These are phyloP conservation scores for Lasiurus borealis DNA, from an alignment of 2,113 vertebrate species.

Conservation along the genomic window DNA sequence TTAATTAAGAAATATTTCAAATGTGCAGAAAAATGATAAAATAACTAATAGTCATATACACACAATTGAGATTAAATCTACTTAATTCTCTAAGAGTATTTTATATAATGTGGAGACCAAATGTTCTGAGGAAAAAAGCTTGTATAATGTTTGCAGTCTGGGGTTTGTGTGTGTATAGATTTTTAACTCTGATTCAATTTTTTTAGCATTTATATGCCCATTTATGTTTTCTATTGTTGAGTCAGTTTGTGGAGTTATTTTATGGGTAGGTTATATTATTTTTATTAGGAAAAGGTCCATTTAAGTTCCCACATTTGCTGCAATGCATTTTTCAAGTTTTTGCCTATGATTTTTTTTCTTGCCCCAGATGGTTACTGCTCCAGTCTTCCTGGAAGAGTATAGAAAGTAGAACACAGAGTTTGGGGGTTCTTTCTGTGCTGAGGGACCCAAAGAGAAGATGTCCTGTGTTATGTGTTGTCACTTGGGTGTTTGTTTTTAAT, in stretches of 20 bases:
- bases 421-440: neutral
- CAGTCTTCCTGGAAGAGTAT: neutral
- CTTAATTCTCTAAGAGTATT: neutral
- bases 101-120: slow-evolving; percentile 12
- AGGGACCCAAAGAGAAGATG: neutral
- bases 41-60: neutral
- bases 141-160: neutral
- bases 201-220: neutral
- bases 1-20: slow-evolving; percentile 35
- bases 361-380: neutral
- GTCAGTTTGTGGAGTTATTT: slow-evolving; percentile 31
- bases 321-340: slow-evolving; percentile 34
- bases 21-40: neutral
- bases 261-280: slow-evolving; percentile 28
- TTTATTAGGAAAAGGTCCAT: neutral
- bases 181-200: slow-evolving; percentile 37
- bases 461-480: neutral
- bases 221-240: slow-evolving; percentile 51
- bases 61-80: neutral
- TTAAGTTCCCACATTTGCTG: slow-evolving; percentile 29
- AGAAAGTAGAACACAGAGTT: slow-evolving; percentile 48
- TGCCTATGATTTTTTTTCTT: slow-evolving; percentile 8
- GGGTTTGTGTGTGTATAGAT: neutral
- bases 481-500: slow-evolving; percentile 55
- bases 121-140: neutral